phyloP scores from a whole-genome alignment of 2,797 vertebrate species.

The Peromyscus aztecus region DNA sequence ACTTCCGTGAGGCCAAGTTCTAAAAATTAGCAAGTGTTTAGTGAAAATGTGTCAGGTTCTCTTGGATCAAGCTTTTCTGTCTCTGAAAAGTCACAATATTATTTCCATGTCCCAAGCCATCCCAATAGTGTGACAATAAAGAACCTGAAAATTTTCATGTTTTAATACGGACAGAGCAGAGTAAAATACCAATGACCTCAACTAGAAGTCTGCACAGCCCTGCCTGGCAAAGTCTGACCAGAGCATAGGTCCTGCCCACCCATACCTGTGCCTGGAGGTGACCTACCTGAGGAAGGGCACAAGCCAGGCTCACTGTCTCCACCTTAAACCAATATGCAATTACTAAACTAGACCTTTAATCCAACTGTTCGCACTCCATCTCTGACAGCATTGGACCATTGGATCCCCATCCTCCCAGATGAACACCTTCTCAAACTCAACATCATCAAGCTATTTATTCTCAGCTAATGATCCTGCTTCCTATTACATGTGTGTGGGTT shows the following conservation, averaged over 20 bases:
- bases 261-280: neutral
- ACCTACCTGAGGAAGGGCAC: neutral
- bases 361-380: fast-evolving
- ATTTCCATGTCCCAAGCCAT: neutral
- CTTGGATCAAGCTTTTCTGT: neutral
- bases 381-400: neutral
- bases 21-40: neutral
- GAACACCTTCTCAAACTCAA: neutral
- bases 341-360: neutral
- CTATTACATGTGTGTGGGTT: neutral
- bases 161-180: neutral
- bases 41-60: neutral
- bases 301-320: neutral
- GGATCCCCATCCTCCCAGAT: neutral
- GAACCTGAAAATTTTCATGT: neutral
- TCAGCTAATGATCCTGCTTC: neutral
- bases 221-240: neutral
- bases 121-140: neutral
- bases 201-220: neutral
- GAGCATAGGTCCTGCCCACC: neutral
- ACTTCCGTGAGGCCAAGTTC: fast-evolving
- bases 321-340: too few relatives aligned
- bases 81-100: neutral
- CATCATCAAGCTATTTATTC: fast-evolving
- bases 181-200: neutral